These are phyloP conservation scores for Lepidurus apus DNA, from an alignment of 1,140 invertebrate genomes.

Conservation along the genomic window DNA sequence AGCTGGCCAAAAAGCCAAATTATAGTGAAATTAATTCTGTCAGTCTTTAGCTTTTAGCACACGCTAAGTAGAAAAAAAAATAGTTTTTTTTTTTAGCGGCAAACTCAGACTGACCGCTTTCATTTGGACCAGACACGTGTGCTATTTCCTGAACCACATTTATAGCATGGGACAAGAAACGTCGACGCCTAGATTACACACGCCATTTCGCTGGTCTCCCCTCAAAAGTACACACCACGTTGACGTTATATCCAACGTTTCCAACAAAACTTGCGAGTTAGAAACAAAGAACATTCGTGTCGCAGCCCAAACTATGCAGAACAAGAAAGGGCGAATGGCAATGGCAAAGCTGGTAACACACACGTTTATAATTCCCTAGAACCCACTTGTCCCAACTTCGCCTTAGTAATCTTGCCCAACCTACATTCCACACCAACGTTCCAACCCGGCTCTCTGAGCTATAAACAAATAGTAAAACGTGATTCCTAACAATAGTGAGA, in stretches of 20 bases:
- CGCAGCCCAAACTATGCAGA: not conserved
- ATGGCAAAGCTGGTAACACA: conserved; percentile 8
- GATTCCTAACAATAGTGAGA: not conserved
- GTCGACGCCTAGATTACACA: not conserved
- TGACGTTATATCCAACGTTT: not conserved
- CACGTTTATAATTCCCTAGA: not conserved
- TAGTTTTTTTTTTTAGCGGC: not conserved
- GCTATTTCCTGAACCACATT: not conserved
- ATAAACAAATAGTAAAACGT: conserved; percentile 22
- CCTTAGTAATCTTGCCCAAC: conserved; percentile 2
- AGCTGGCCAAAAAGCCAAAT: not conserved
- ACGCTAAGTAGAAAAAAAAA: not conserved
- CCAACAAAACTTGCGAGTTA: not conserved
- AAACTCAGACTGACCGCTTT: not conserved
- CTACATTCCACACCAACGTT: not conserved
- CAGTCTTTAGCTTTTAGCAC: not conserved
- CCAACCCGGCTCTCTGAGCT: not conserved
- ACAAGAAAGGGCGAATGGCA: not conserved
- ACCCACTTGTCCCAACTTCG: not conserved
- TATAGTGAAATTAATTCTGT: not conserved
- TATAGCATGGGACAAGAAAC: not conserved
- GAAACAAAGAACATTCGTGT: not conserved
- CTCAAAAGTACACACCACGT: not conserved
- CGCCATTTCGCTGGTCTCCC: conserved; percentile 1
- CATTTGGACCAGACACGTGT: not conserved